Conservation (phyloP, 2,888 invertebrate species). For the Dermolepida albohirtum region DNA sequence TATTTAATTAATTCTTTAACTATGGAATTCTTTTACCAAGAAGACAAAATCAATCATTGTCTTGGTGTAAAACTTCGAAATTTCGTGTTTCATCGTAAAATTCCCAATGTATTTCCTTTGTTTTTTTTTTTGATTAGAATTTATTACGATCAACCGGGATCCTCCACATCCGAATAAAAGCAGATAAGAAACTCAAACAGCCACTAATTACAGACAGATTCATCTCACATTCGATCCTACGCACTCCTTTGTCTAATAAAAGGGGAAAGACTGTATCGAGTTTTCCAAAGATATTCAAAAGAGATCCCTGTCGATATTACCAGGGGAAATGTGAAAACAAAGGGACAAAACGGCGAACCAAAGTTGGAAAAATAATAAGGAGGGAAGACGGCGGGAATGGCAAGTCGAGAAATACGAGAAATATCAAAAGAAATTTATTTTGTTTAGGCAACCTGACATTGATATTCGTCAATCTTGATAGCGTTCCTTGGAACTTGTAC, state of each 20-base stretch:
- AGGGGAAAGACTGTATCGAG: constrained; percentile 6
- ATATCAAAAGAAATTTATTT: constrained; percentile 37
- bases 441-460: constrained; percentile 26
- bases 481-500: neutral
- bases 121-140: neutral
- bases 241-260: constrained; percentile 16
- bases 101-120: neutral
- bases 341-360: constrained; percentile 18
- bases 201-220: constrained; percentile 16
- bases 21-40: too few relatives aligned
- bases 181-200: constrained; percentile 12
- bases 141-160: neutral
- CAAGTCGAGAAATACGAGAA: constrained; percentile 10
- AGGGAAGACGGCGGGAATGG: constrained; percentile 3
- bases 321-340: constrained; percentile 22
- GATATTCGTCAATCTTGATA: constrained; percentile 40
- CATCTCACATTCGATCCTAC: constrained; percentile 13
- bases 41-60: too few relatives aligned
- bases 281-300: constrained; percentile 32
- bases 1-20: too few relatives aligned
- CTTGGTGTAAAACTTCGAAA: neutral
- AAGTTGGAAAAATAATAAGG: constrained; percentile 14
- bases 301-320: constrained; percentile 18
- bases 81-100: neutral
- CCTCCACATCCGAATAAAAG: neutral